phyloP scores from a whole-genome alignment of 2,888 invertebrate genomes.

The Eilema griseolum region DNA sequence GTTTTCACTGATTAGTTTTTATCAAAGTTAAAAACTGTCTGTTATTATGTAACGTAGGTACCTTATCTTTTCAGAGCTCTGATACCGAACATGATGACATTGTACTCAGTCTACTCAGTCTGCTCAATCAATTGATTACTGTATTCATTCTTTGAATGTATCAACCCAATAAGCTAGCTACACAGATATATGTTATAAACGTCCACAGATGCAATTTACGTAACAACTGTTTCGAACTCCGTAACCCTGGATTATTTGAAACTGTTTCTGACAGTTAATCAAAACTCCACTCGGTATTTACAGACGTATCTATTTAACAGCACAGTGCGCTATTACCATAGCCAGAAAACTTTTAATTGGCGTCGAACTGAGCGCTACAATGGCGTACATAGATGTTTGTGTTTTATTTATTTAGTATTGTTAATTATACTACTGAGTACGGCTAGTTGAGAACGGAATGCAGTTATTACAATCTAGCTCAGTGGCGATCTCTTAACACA shows the following conservation, averaged over 20 bases:
- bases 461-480: background rate
- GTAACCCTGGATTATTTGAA: background rate
- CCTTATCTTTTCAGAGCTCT: too few species aligned
- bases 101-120: too few species aligned
- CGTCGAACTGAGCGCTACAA: constrained; percentile 20
- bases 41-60: too few species aligned
- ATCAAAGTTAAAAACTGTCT: too few species aligned
- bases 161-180: background rate
- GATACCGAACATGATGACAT: too few species aligned
- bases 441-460: background rate
- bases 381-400: constrained; percentile 12
- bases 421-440: background rate
- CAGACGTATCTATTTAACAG: constrained; percentile 14
- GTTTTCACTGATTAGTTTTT: too few species aligned
- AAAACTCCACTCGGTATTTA: constrained; percentile 5
- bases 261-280: constrained; percentile 3
- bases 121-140: background rate
- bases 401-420: background rate
- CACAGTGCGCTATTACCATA: constrained; percentile 33
- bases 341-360: constrained; percentile 52
- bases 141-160: background rate
- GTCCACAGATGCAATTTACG: background rate
- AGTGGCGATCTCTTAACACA: background rate
- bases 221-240: background rate
- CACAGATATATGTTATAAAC: background rate